Evolutionary conservation across 2,113 vertebrate genomes (phyloP).

Genomic region (Equus quagga): DNA sequence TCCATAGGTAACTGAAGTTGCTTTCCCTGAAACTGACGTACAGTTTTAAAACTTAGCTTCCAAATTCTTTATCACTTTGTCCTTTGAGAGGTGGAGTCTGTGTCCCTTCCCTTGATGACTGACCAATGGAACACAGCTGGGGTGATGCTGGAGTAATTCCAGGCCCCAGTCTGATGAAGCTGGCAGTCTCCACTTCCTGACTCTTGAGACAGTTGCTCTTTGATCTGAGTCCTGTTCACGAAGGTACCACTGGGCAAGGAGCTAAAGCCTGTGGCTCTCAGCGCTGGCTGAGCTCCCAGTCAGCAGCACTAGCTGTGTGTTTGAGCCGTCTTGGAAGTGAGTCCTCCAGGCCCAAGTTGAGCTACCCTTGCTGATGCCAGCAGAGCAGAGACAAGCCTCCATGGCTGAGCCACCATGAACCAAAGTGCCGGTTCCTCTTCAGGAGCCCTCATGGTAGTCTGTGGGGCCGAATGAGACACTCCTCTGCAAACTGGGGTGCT

Average conservation of each 20-base stretch:
- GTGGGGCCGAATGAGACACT: not conserved
- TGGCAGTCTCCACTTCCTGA: not conserved
- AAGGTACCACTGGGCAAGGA: not conserved
- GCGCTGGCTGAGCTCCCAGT: not conserved
- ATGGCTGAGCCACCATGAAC: not conserved
- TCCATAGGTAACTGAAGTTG: not conserved
- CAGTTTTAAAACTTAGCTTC: not conserved
- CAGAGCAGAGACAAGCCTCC: not conserved
- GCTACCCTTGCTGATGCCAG: not conserved
- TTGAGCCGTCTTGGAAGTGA: not conserved
- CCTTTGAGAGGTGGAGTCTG: not conserved
- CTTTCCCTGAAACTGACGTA: not conserved
- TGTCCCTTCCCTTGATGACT: not conserved
- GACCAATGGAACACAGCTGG: not conserved
- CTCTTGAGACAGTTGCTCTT: not conserved
- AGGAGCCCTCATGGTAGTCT: not conserved
- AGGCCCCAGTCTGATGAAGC: not conserved
- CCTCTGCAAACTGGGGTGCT: not conserved
- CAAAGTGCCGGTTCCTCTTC: not conserved
- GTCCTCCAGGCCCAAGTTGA: not conserved
- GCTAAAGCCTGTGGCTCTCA: not conserved
- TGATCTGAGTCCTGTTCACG: not conserved
- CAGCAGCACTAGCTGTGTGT: not conserved
- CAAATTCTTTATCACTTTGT: not conserved
- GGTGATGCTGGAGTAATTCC: not conserved